phyloP scores from a whole-genome alignment of 2,888 invertebrate species.

The Oscheius sp. region DNA sequence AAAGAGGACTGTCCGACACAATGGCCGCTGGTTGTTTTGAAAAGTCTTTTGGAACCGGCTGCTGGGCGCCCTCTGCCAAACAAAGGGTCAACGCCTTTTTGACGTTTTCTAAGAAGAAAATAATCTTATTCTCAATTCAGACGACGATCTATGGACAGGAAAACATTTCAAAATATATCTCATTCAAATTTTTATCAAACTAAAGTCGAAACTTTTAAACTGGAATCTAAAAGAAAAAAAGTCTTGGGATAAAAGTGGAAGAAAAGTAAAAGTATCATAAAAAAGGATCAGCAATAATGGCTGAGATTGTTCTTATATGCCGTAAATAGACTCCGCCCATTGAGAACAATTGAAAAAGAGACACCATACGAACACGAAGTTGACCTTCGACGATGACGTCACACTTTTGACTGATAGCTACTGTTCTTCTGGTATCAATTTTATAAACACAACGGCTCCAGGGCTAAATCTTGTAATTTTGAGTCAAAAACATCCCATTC shows the following conservation, averaged over 20 bases:
- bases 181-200: no score
- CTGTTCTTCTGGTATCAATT: conserved; percentile 1
- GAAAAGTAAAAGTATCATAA: no score
- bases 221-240: no score
- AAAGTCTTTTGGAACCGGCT: conserved; percentile 18
- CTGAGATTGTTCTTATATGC: conserved; percentile 17
- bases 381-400: conserved; percentile 33
- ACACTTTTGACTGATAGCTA: neutral
- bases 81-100: neutral
- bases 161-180: no score
- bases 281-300: neutral
- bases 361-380: conserved; percentile 6
- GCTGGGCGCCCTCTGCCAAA: conserved; percentile 7
- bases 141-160: no score
- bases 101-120: no score
- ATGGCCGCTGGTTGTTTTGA: conserved; percentile 11
- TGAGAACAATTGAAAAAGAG: conserved; percentile 31
- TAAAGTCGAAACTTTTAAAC: no score
- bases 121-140: no score
- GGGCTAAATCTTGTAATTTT: no score
- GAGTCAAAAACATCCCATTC: no score
- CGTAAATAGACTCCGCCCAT: conserved; percentile 19
- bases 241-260: no score
- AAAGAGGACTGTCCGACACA: neutral
- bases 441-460: no score